Percentiles rank a stretch among this genome's conserved stretches.
These are phyloP conservation scores for Apodemus agrarius DNA, from an alignment of 2,797 vertebrate genomes.

Conservation along the genomic window DNA sequence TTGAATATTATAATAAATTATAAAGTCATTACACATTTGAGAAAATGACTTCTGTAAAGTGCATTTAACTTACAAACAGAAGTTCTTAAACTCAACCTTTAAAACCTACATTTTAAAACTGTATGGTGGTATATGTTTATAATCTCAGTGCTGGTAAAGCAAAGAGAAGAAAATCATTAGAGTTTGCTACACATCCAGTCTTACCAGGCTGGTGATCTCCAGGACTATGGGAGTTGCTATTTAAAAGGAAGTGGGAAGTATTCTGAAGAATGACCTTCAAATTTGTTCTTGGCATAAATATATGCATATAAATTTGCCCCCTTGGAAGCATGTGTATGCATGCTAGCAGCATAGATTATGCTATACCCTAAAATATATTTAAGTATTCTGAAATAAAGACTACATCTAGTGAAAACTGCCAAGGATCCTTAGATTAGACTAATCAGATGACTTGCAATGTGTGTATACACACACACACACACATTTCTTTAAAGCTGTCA, in stretches of 20 bases:
- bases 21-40: neutral
- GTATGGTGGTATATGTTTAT: neutral
- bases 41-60: neutral
- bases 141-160: too few species aligned
- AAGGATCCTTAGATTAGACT: neutral
- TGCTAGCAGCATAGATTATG: neutral
- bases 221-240: neutral
- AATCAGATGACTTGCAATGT: neutral
- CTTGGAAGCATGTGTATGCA: neutral
- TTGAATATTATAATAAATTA: neutral
- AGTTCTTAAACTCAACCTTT: neutral
- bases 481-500: neutral
- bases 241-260: too few species aligned
- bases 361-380: neutral
- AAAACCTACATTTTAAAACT: neutral
- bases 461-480: too few species aligned
- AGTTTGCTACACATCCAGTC: rapidly evolving
- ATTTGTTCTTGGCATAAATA: neutral
- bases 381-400: neutral
- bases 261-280: neutral
- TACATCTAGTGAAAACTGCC: neutral
- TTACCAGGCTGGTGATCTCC: neutral
- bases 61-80: neutral
- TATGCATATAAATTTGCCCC: neutral
- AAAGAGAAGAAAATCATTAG: neutral